Evolutionary conservation across 2,113 vertebrate genomes (phyloP), one percentile per base, ranked within the genome.

Genomic region (Anolis sagrei): DNA sequence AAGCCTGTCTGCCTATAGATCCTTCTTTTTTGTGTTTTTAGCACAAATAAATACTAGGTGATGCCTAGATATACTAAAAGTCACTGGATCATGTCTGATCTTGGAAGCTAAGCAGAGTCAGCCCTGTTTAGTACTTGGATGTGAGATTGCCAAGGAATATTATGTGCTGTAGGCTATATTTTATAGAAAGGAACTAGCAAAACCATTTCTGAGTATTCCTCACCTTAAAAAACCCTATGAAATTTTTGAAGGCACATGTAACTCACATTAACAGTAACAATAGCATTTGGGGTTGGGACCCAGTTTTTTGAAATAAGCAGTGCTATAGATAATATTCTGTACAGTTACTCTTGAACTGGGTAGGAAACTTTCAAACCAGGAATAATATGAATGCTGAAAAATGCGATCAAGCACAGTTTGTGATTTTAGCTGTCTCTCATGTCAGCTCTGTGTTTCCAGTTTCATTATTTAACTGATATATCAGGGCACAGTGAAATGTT

Each of bases 321-420:
- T 0, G 21, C 85, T 1, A 82, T 76, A 11, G n/a, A 74, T 72
- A 1, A 0, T 0, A 48, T 29, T 6, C 1, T 64, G 6, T 19
- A 21, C 10, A 39, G 11, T 69, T 85, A 19, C 25, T 66, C 54
- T 79, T 0, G 0, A 23, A 7, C 9, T 69, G 66, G 3, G 0
- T 19, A 7, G 32, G 18, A 11, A 61, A 32, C 3, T 79, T 49
- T 73, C 76, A 21, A 18, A 64, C 7, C 7, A 62, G 54, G 73
- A 58, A 44, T 2, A 1, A 0, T 75, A 0, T 66, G 32, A 72
- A 19, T 5, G 6, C 11, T 89, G 87, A 44, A 90, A 87, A 70
- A 75, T 13, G 2, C 83, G 68, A 85, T 85, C 27, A 80, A 85
- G 62, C 81, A 48, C 32, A 90, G 54, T 73, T 76, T 92, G 80